Evolutionary conservation across 2,797 vertebrate species (phyloP), one percentile per base, ranked within the genome.

Genomic region (Enteromius afrohamiltoni): DNA sequence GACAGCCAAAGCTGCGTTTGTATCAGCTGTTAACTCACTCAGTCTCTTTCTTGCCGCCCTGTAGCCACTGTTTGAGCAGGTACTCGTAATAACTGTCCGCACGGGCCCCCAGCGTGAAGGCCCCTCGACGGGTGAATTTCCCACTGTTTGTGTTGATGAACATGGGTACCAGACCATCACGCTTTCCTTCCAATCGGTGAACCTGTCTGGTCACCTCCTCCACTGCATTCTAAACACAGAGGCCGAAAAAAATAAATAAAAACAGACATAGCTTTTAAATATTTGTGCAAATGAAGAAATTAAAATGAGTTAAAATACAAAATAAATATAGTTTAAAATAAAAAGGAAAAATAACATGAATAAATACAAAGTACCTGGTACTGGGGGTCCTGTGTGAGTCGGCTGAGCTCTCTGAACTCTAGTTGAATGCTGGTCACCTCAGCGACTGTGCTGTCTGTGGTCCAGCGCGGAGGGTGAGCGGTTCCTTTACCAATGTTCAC

Each of bases 11-110:
- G 21, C 21, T 29, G 23, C 19, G 45, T 60, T 29, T 16, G 51
- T 19, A 29, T 69, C 21, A 67, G 76, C 23, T 77, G 49, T 40
- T 19, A 70, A 89, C 95, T 96, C 93, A 99, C 98, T 92, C 91
- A 0, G 94, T 91, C 88, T 99, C 98, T 2, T 91, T 94, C 90
- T 97, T 99, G 37, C 96, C 97, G 1, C 98, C 97, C 90, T 99
- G 98, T 89, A 99, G 94, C 98, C 98, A 99, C 89, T 99, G 98
- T 87, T 99, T 99, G 47, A 99, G 96, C 89, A 99, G 93, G 92
- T 98, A 99, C 80, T 99, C 98, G 0, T 99, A 99, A 94, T 99
- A 99, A 93, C 98, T 99, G 95, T 99, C 98, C 0, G 97, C 98
- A 53, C 98, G 90, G 70, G 98, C 98, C 0, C 98, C 98, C 34